Evolutionary conservation across 2,113 vertebrate genomes (phyloP).

Genomic region (Syngnathoides biaculeatus): DNA sequence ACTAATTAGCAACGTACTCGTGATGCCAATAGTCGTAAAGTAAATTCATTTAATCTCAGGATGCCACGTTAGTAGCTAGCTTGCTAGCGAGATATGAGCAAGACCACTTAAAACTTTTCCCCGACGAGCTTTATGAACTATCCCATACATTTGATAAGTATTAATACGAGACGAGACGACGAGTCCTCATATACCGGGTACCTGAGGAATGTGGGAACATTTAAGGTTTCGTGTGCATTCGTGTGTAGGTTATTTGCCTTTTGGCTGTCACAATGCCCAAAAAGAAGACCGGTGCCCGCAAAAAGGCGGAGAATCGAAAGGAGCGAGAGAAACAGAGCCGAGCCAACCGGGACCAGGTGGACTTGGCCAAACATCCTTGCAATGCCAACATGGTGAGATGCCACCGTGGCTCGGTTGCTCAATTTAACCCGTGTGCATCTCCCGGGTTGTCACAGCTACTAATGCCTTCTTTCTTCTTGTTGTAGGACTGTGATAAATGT

Average conservation of each 20-base stretch:
- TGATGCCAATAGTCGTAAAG: fast-evolving
- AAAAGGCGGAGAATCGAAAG: slow-evolving; percentile 92
- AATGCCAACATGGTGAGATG: slow-evolving; percentile 84
- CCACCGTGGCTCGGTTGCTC: too few relatives aligned
- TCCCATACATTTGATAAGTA: background rate
- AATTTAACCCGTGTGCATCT: background rate
- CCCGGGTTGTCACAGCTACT: background rate
- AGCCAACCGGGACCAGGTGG: slow-evolving; percentile 81
- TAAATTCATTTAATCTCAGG: background rate
- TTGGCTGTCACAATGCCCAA: slow-evolving; percentile 82
- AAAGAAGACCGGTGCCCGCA: slow-evolving; percentile 96
- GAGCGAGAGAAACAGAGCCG: slow-evolving; percentile 91
- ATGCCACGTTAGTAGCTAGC: background rate
- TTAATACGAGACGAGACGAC: background rate
- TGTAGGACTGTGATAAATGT: slow-evolving; percentile 97
- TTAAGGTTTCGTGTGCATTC: background rate
- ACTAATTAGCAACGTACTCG: background rate
- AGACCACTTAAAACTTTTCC: slow-evolving; percentile 2
- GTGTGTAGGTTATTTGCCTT: background rate
- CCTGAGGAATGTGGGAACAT: background rate
- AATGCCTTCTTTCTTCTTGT: slow-evolving; percentile 24
- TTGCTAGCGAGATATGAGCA: slow-evolving; percentile 2
- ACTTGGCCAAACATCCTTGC: slow-evolving; percentile 94
- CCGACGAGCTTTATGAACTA: background rate
- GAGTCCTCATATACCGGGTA: background rate